Conservation (phyloP, 2,797 vertebrate species). For the Acropternis orthonyx region DNA sequence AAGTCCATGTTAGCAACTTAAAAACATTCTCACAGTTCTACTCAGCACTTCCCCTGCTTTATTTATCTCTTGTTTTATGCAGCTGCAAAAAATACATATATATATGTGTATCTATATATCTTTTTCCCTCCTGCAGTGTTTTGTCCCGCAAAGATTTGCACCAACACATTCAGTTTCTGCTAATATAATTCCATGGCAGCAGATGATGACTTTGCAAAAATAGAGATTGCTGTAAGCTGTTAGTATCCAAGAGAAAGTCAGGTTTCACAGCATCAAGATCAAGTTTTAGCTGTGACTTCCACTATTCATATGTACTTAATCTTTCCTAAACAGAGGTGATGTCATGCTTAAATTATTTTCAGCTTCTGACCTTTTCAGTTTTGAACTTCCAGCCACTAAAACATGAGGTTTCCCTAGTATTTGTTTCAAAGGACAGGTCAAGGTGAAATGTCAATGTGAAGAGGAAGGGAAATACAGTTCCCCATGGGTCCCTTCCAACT, state of each 20-base stretch:
- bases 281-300: conserved; percentile 20
- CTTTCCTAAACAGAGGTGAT: neutral
- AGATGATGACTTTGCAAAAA: conserved; percentile 50
- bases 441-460: conserved; percentile 46
- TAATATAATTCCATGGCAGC: conserved; percentile 48
- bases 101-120: neutral
- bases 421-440: conserved; percentile 32
- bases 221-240: conserved; percentile 3
- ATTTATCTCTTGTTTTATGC: conserved; percentile 50
- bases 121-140: conserved; percentile 49
- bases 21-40: neutral
- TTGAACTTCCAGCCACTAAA: conserved; percentile 2
- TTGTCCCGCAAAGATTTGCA: conserved; percentile 60
- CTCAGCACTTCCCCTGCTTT: neutral
- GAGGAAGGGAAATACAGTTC: neutral
- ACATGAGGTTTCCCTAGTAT: neutral
- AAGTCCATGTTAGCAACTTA: neutral
- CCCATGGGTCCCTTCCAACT: neutral
- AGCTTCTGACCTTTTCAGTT: conserved; percentile 41
- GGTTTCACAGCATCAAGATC: neutral
- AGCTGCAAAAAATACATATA: conserved; percentile 37
- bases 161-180: conserved; percentile 37
- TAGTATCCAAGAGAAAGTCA: neutral
- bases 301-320: neutral
- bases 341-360: conserved; percentile 41